These are phyloP conservation scores for Seriola aureovittata DNA, from an alignment of 2,113 vertebrate species.

Conservation along the genomic window DNA sequence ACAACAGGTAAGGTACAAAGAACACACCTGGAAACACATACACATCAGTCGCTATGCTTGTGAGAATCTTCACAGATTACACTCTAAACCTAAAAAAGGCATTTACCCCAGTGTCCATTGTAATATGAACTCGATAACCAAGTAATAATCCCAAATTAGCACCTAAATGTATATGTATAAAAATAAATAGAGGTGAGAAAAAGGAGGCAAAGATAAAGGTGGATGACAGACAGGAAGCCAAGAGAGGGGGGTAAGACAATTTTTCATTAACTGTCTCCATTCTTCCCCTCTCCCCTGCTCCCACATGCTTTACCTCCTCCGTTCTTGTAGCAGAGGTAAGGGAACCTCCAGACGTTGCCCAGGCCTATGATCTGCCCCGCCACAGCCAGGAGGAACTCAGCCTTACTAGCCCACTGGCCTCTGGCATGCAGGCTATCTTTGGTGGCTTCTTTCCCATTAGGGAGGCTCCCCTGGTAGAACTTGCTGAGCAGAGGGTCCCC, in stretches of 20 bases:
- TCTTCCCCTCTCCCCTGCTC: neutral
- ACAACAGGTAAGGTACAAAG: slow-evolving; percentile 84
- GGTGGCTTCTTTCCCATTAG: slow-evolving; percentile 16
- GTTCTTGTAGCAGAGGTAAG: slow-evolving; percentile 85
- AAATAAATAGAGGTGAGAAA: neutral
- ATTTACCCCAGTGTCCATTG: neutral
- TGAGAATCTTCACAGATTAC: neutral
- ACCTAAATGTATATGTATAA: too few species aligned
- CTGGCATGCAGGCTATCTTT: slow-evolving; percentile 63
- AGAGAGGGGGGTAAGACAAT: too few species aligned
- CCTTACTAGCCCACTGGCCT: slow-evolving; percentile 82
- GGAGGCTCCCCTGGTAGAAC: slow-evolving; percentile 2
- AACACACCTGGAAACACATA: slow-evolving; percentile 78
- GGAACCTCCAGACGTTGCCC: slow-evolving; percentile 84
- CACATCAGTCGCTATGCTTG: neutral
- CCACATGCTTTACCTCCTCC: slow-evolving; percentile 76
- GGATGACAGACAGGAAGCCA: neutral
- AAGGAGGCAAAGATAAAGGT: neutral
- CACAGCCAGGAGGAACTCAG: slow-evolving; percentile 83
- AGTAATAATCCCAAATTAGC: neutral
- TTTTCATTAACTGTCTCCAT: too few species aligned
- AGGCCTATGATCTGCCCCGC: slow-evolving; percentile 84
- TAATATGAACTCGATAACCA: neutral
- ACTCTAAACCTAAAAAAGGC: neutral
- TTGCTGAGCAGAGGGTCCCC: slow-evolving; percentile 41